phyloP scores from a whole-genome alignment of 2,113 vertebrate genomes.

The Oncorhynchus masou region DNA sequence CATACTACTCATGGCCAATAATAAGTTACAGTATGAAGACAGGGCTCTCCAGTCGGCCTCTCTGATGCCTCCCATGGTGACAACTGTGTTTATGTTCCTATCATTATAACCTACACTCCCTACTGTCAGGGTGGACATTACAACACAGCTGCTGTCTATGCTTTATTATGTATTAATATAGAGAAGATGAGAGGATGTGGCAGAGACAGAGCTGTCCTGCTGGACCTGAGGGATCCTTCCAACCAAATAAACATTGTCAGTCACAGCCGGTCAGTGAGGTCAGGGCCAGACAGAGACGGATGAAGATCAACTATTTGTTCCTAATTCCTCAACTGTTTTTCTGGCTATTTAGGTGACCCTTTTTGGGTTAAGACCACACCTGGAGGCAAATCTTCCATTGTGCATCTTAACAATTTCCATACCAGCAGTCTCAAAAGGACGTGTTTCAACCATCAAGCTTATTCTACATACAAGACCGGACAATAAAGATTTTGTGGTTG shows the following conservation, averaged over 20 bases:
- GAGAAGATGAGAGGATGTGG: slow-evolving; percentile 51
- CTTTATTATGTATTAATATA: slow-evolving; percentile 58
- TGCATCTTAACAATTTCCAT: no score
- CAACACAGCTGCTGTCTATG: slow-evolving; percentile 45
- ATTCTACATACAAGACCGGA: no score
- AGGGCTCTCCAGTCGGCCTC: slow-evolving; percentile 31
- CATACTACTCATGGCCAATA: slow-evolving; percentile 11
- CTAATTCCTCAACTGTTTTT: no score
- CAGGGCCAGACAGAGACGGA: slow-evolving; percentile 35
- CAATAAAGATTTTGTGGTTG: no score
- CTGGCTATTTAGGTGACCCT: no score
- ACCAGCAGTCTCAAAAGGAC: no score
- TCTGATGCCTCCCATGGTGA: slow-evolving; percentile 55
- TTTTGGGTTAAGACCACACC: no score
- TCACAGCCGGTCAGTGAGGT: slow-evolving; percentile 41
- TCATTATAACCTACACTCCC: slow-evolving; percentile 41
- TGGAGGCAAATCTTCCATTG: no score
- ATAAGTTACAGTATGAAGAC: slow-evolving; percentile 13
- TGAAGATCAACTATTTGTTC: no score
- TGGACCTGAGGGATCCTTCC: slow-evolving; percentile 44
- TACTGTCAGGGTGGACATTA: slow-evolving; percentile 38
- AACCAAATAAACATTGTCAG: slow-evolving; percentile 49
- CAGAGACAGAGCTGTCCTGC: slow-evolving; percentile 57
- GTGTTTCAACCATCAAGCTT: no score
- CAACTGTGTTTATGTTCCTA: slow-evolving; percentile 59